These are phyloP conservation scores for Drosophila vallismaia DNA, from an alignment of 2,888 invertebrate species.

Conservation along the genomic window DNA sequence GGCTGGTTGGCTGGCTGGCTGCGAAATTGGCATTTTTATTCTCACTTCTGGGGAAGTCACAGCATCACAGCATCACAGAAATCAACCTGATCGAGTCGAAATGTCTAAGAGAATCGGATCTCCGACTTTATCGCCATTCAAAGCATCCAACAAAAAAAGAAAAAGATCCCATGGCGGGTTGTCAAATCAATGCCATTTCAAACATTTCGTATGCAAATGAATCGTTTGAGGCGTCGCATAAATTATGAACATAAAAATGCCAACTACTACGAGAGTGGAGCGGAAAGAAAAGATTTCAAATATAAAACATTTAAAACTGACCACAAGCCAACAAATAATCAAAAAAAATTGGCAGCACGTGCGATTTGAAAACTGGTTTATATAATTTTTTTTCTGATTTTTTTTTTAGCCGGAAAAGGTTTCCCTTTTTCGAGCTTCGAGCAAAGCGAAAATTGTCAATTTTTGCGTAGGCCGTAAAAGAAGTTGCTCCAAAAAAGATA, in stretches of 20 bases:
- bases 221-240: conserved; percentile 55
- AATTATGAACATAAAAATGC: conserved; percentile 68
- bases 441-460: conserved; percentile 5
- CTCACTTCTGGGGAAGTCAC: conserved; percentile 9
- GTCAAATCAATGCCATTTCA: conserved; percentile 75
- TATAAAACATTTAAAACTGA: conserved; percentile 24
- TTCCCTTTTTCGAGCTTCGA: background rate
- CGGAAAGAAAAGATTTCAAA: conserved; percentile 27
- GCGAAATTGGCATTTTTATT: conserved; percentile 8
- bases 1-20: background rate
- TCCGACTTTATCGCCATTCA: background rate
- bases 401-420: background rate
- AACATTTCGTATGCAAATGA: conserved; percentile 73
- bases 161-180: conserved; percentile 41
- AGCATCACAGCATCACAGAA: background rate
- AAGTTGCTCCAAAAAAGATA: conserved; percentile 35
- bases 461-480: conserved; percentile 27
- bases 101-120: background rate
- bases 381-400: background rate
- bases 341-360: conserved; percentile 33
- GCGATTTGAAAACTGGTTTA: conserved; percentile 36
- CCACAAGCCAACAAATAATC: conserved; percentile 13
- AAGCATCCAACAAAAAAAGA: background rate
- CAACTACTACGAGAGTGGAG: conserved; percentile 50
- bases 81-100: conserved; percentile 21